Conservation (phyloP, 2,113 vertebrate species). For the Lagenorhynchus albirostris region DNA sequence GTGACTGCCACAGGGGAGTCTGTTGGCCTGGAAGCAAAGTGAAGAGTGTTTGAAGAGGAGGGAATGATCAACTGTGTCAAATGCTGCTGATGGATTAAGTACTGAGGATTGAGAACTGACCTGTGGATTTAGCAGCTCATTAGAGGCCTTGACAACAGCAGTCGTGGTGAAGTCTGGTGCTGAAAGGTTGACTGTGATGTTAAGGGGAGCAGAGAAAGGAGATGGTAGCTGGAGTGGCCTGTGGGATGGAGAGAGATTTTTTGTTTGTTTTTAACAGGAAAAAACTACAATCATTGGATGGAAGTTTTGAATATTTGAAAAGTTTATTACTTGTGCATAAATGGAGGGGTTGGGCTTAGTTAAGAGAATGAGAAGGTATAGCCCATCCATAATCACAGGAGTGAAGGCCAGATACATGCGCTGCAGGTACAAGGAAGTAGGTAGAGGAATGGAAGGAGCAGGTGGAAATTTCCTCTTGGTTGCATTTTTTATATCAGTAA, state of each 20-base stretch:
- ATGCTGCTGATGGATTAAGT: background rate
- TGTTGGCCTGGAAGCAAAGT: background rate
- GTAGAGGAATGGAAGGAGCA: background rate
- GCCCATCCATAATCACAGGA: background rate
- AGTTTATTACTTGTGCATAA: background rate
- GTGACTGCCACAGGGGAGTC: rapidly evolving
- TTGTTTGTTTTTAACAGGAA: background rate
- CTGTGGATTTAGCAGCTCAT: background rate
- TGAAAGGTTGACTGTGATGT: background rate
- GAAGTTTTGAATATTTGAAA: background rate
- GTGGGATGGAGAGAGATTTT: background rate
- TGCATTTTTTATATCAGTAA: background rate
- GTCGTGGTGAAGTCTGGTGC: background rate
- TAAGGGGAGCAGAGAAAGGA: background rate
- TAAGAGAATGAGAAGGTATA: background rate
- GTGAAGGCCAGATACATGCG: background rate
- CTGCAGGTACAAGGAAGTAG: rapidly evolving
- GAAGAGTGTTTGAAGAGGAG: background rate
- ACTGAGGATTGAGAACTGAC: background rate
- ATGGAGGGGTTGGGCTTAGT: background rate
- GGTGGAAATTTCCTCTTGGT: background rate
- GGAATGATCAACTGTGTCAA: background rate
- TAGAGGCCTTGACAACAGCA: background rate
- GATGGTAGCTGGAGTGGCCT: no score
- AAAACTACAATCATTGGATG: background rate